Conservation (phyloP, 92 coral and sea anemone species). For the Palythoa grandis region DNA sequence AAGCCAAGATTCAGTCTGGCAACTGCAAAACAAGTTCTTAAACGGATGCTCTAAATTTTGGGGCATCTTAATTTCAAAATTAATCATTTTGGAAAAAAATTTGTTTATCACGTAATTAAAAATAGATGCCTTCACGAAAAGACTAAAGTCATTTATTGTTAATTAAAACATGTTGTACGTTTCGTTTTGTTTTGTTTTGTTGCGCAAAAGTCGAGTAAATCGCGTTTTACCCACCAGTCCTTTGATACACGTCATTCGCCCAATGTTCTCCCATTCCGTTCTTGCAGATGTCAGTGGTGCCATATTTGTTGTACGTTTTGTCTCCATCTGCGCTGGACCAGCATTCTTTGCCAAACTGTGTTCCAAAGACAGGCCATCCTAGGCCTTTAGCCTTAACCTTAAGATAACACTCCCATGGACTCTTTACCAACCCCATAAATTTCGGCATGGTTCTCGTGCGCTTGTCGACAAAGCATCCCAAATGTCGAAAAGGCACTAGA, state of each 20-base stretch:
- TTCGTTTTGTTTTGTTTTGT: not conserved
- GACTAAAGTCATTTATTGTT: too few species aligned
- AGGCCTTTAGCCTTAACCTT: conserved; percentile 7
- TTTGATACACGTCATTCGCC: conserved; percentile 16
- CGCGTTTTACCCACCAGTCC: not conserved
- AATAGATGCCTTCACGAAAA: too few species aligned
- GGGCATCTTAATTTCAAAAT: too few species aligned
- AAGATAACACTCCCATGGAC: conserved; percentile 30
- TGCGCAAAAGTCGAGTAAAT: not conserved
- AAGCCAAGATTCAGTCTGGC: too few species aligned
- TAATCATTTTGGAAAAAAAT: too few species aligned
- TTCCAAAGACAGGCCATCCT: conserved; percentile 33
- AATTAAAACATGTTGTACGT: not conserved
- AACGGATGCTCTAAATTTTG: too few species aligned
- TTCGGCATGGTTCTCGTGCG: not conserved
- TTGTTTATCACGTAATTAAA: too few species aligned
- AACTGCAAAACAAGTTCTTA: too few species aligned
- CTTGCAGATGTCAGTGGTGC: conserved; percentile 14
- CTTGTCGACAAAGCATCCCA: conserved; percentile 22
- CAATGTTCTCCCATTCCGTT: not conserved
- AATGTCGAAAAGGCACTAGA: conserved; percentile 15
- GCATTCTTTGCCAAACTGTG: conserved; percentile 16
- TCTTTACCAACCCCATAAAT: not conserved
- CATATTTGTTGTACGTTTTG: conserved; percentile 11
- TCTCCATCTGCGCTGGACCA: conserved; percentile 28